Conservation (phyloP, 2,113 vertebrate genomes). For the Chelonoidis abingdonii region DNA sequence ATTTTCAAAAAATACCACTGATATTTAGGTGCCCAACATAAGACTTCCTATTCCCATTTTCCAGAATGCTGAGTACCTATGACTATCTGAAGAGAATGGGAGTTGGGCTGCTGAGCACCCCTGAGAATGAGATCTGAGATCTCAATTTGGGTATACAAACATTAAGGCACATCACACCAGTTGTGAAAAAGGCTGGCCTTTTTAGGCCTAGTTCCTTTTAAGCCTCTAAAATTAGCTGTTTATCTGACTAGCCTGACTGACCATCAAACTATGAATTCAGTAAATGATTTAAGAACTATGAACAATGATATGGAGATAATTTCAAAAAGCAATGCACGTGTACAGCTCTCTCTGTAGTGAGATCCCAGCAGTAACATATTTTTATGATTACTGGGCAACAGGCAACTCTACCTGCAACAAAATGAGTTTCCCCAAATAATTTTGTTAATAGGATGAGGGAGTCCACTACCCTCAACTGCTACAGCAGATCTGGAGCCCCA, state of each 20-base stretch:
- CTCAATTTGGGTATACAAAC: not conserved
- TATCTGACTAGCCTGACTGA: not conserved
- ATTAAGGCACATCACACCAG: not conserved
- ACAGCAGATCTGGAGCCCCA: not conserved
- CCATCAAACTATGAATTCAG: not conserved
- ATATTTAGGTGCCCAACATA: not conserved
- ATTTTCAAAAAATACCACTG: not conserved
- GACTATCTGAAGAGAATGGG: not conserved
- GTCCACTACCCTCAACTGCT: fast-evolving
- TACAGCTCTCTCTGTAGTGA: not conserved
- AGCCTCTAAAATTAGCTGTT: not conserved
- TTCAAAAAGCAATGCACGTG: not conserved
- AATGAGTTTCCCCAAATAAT: not conserved
- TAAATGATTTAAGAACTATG: not conserved
- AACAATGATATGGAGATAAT: not conserved
- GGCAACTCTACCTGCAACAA: not conserved
- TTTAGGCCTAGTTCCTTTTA: not conserved
- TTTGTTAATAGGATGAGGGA: not conserved
- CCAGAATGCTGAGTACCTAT: not conserved
- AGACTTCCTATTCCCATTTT: not conserved
- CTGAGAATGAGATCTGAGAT: not conserved
- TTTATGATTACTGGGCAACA: not conserved
- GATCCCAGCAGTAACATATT: not conserved
- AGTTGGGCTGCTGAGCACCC: not conserved
- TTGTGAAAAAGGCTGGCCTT: not conserved